Percentiles rank a stretch among this genome's conserved stretches.
phyloP scores from a whole-genome alignment of 2,888 invertebrate species.

The Bombyx huttoni region DNA sequence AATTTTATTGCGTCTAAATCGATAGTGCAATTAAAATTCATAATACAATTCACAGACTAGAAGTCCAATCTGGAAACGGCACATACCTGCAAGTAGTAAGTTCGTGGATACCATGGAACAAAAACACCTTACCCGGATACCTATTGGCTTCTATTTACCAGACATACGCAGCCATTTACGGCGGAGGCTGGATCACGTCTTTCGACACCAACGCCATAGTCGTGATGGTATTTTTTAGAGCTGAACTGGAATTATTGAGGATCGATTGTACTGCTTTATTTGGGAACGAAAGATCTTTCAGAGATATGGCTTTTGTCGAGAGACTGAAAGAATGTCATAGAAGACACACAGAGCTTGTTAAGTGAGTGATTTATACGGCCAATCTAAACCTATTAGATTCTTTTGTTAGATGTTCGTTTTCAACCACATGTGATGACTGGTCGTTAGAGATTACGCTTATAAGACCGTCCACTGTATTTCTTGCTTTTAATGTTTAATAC shows the following conservation, averaged over 20 bases:
- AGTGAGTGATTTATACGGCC: constrained; percentile 28
- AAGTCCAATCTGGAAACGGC: constrained; percentile 35
- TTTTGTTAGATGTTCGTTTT: too few relatives aligned
- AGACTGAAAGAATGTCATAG: constrained; percentile 38
- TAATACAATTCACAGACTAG: constrained; percentile 14
- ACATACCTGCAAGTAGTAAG: constrained; percentile 45
- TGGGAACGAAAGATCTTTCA: constrained; percentile 11
- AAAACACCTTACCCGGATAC: constrained; percentile 33
- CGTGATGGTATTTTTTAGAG: constrained; percentile 54
- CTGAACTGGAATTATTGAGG: constrained; percentile 40
- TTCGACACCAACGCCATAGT: constrained; percentile 54
- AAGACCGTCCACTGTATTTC: too few relatives aligned
- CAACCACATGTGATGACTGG: too few relatives aligned
- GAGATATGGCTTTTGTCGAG: constrained; percentile 14
- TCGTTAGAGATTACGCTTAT: too few relatives aligned
- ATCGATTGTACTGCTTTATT: constrained; percentile 39
- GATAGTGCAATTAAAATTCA: too few relatives aligned
- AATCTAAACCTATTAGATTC: not conserved
- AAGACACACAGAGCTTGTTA: constrained; percentile 38
- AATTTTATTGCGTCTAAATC: too few relatives aligned
- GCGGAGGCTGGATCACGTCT: constrained; percentile 55
- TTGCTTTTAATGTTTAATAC: too few relatives aligned
- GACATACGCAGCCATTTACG: constrained; percentile 46
- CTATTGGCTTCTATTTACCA: constrained; percentile 36
- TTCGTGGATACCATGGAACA: constrained; percentile 57